These are phyloP conservation scores for Metellina segmentata DNA, from an alignment of 2,888 invertebrate genomes.

Conservation along the genomic window DNA sequence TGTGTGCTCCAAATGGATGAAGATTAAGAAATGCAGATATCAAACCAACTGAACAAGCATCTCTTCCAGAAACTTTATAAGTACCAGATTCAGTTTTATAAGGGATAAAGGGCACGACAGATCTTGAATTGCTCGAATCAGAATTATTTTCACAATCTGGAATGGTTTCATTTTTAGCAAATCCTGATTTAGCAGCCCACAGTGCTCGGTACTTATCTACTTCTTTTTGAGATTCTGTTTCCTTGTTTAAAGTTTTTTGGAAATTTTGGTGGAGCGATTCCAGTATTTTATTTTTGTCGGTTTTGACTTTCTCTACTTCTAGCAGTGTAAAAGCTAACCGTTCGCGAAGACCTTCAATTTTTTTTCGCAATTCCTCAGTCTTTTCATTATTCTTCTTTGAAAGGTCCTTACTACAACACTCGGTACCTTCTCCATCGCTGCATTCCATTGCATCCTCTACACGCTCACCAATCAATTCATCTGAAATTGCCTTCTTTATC, in stretches of 20 bases:
- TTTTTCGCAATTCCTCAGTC: background rate
- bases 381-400: constrained; percentile 19
- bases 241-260: background rate
- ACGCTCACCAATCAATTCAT: constrained; percentile 85
- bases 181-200: background rate
- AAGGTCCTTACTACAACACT: constrained; percentile 41
- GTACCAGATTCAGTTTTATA: background rate
- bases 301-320: background rate
- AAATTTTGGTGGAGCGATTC: background rate
- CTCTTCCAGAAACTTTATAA: constrained; percentile 78
- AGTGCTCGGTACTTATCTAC: background rate
- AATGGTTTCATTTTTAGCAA: background rate
- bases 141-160: background rate
- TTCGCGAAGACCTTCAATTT: background rate
- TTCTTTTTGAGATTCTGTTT: background rate
- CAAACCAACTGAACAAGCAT: constrained; percentile 82
- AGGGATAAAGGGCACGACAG: background rate
- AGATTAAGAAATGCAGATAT: constrained; percentile 94
- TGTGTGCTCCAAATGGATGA: constrained; percentile 94
- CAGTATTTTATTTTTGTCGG: background rate
- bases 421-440: constrained; percentile 86
- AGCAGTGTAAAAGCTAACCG: background rate
- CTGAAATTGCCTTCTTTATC: constrained; percentile 86
- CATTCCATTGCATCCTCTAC: constrained; percentile 94
- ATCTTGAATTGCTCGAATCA: too few species aligned